Evolutionary conservation across 2,888 invertebrate genomes (phyloP), one percentile per base, ranked within the genome.

Genomic region (Pristionchus arcanus): DNA sequence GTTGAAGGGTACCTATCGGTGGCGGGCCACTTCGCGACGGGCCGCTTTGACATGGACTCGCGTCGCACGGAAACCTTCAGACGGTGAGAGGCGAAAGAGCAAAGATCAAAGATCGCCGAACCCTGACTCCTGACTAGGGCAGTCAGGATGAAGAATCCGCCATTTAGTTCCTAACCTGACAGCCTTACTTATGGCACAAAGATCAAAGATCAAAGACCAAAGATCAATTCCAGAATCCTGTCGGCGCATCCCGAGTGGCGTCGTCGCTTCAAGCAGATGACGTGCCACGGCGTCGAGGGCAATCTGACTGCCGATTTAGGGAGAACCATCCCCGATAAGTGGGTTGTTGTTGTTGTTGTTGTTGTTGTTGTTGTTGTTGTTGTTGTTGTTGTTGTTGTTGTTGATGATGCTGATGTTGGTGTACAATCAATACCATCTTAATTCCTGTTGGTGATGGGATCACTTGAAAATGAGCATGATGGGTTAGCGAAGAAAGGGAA

Each of bases 231-330:
- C 49, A 49, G 81, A 13, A 81, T 81, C 21, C 81, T 81, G n/a
- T 1, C 81, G 15, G 15, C n/a, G 49, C 81, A 53, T 19, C 81
- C 81, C 49, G 81, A 81, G 49, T 81, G 81, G 81, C 19, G 15
- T 42, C 25, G 28, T 19, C 25, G n/a, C 11, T 81, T 81, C 81
- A 25, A 28, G 28, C n/a, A 42, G 81, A 25, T 81, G 49, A 81
- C 81, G 7, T n/a, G 19, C 42, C n/a, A 81, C 21, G 81, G 81
- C 9, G 25, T 28, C 49, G 49, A 81, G 31, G 81, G 81, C n/a
- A 81, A 81, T 81, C 49, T 81, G 49, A 81, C 81, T 9, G 81
- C 81, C 4, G 81, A 81, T 1, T 3, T 81, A 9, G 81, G 81
- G 28, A 49, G 81, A 15, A 15, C 9, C 13, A 81, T 81, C 81